Percentiles rank a stretch among this genome's conserved stretches.
Evolutionary conservation across 2,113 vertebrate genomes (phyloP).

Genomic region (Lepus timidus): DNA sequence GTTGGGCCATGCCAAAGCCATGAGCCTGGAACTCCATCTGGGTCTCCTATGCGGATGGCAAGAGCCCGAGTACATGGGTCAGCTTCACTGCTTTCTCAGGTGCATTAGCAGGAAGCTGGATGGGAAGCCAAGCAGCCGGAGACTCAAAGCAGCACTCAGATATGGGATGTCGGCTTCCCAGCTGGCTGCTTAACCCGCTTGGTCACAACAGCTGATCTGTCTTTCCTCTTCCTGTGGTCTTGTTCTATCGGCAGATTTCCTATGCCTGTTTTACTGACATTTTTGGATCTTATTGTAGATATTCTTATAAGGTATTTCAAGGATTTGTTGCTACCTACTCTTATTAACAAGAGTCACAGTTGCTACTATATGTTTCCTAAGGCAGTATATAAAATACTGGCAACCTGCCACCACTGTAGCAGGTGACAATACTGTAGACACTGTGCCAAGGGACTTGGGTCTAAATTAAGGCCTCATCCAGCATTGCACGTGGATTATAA

Average conservation of each 20-base stretch:
- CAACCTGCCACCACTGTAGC: not conserved
- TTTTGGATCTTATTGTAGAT: conserved; percentile 43
- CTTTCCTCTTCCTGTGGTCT: not conserved
- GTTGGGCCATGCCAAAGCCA: too few species aligned
- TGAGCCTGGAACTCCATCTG: too few species aligned
- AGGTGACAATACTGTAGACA: not conserved
- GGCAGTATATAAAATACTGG: conserved; percentile 23
- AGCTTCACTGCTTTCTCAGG: too few species aligned
- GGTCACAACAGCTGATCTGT: not conserved
- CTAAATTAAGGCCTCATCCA: not conserved
- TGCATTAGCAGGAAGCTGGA: too few species aligned
- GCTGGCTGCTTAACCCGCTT: too few species aligned
- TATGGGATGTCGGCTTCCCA: too few species aligned
- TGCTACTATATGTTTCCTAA: not conserved
- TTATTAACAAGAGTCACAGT: conserved; percentile 24
- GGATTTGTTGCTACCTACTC: conserved; percentile 16
- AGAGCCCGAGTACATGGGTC: too few species aligned
- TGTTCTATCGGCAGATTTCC: conserved; percentile 21
- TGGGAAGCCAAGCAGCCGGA: too few species aligned
- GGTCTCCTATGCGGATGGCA: too few species aligned
- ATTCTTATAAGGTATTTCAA: conserved; percentile 16
- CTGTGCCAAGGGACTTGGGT: not conserved
- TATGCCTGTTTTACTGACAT: conserved; percentile 17
- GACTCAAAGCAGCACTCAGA: too few species aligned
- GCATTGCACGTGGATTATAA: not conserved